A percentile compares a stretch with the other conserved stretches of the same genome.
phyloP scores from a whole-genome alignment of 1,140 invertebrate genomes.

The Sipha flava region DNA sequence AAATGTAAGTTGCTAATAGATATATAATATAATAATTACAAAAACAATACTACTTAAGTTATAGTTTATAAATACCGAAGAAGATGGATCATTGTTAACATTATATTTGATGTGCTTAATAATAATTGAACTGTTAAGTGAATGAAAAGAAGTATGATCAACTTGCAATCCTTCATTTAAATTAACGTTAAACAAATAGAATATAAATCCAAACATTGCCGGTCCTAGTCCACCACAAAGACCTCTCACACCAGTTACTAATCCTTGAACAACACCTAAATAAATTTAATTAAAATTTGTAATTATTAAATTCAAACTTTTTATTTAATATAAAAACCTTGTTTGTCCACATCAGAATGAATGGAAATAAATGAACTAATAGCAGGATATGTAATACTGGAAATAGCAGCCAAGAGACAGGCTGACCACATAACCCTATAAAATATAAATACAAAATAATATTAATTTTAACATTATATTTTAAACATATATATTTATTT shows the following conservation, averaged over 20 bases:
- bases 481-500: slow-evolving; percentile 40
- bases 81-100: slow-evolving; percentile 3
- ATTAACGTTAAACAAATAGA: slow-evolving; percentile 97
- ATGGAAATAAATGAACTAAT: slow-evolving; percentile 98
- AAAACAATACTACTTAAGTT: not conserved
- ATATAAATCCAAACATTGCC: slow-evolving; percentile 94
- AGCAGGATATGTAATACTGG: slow-evolving; percentile 95
- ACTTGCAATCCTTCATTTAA: slow-evolving; percentile 60
- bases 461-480: not conserved
- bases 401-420: slow-evolving; percentile 88
- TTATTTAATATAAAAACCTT: too few relatives aligned
- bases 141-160: not conserved
- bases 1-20: slow-evolving; percentile 29
- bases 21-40: not conserved
- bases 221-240: slow-evolving; percentile 84
- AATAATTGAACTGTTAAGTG: not conserved
- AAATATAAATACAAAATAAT: slow-evolving; percentile 36
- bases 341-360: slow-evolving; percentile 91
- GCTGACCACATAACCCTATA: slow-evolving; percentile 98
- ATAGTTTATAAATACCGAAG: slow-evolving; percentile 9
- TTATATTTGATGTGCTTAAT: slow-evolving; percentile 23
- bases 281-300: too few relatives aligned
- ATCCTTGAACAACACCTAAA: slow-evolving; percentile 87
- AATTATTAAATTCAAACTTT: too few relatives aligned
- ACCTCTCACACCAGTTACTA: slow-evolving; percentile 93